phyloP scores from a whole-genome alignment of 2,797 vertebrate species.

The Channallabes apus region DNA sequence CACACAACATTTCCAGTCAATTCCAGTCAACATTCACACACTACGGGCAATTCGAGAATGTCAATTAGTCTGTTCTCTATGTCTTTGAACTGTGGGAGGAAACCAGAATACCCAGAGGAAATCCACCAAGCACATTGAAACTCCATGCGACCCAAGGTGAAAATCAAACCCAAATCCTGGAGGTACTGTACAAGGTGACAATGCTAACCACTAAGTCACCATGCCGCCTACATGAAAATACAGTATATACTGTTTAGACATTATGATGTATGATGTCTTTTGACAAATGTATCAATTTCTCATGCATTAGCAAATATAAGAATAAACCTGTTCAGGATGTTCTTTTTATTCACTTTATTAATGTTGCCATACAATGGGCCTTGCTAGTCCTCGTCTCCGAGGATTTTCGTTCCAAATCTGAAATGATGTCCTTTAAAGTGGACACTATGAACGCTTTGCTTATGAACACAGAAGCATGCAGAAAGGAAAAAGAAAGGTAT shows the following conservation, averaged over 20 bases:
- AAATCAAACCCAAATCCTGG: no score
- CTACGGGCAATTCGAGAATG: no score
- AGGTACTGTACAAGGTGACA: no score
- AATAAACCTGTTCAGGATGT: neutral
- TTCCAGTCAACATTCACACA: no score
- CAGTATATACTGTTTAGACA: neutral
- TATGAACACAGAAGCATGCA: neutral
- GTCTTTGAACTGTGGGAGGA: no score
- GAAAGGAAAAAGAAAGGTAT: neutral
- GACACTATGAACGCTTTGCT: neutral
- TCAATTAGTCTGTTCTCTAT: no score
- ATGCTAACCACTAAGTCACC: no score
- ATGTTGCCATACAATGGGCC: neutral
- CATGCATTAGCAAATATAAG: neutral
- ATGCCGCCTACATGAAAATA: no score
- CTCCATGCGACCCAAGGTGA: no score
- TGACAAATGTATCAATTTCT: neutral
- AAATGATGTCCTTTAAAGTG: neutral
- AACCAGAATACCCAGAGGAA: no score
- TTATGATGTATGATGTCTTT: neutral
- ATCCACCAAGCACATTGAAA: no score
- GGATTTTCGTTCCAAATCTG: neutral
- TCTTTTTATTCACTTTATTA: neutral
- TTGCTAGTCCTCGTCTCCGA: neutral
- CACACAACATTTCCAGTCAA: no score